These are phyloP conservation scores for Pampusana beccarii DNA, from an alignment of 2,113 vertebrate species.

Conservation along the genomic window DNA sequence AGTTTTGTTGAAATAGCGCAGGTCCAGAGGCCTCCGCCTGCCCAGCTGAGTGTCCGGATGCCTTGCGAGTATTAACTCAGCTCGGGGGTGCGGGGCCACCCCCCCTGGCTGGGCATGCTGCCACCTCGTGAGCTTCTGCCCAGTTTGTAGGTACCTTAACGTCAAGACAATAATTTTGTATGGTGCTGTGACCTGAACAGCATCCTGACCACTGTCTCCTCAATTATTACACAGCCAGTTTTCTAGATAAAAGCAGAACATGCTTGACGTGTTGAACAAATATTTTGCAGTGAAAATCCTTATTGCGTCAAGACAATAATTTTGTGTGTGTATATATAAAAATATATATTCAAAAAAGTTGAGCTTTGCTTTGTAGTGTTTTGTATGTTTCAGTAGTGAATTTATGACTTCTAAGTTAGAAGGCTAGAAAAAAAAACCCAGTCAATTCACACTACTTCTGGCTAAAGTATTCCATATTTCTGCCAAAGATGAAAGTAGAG, in stretches of 20 bases:
- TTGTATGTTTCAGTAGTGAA: not conserved
- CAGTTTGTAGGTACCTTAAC: too few relatives aligned
- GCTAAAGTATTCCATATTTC: not conserved
- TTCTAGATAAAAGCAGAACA: too few relatives aligned
- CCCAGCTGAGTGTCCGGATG: not conserved
- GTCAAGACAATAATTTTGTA: too few relatives aligned
- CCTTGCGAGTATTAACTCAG: not conserved
- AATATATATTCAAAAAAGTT: too few relatives aligned
- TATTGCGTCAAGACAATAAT: too few relatives aligned
- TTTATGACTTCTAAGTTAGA: not conserved
- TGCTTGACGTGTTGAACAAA: too few relatives aligned
- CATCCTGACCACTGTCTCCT: too few relatives aligned
- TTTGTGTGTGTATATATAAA: too few relatives aligned
- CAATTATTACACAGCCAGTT: too few relatives aligned
- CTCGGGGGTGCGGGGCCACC: not conserved
- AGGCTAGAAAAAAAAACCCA: not conserved
- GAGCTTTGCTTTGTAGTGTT: not conserved
- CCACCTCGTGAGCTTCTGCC: constrained; percentile 30
- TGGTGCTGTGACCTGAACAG: too few relatives aligned
- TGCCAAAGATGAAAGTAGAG: not conserved
- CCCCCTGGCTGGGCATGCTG: not conserved
- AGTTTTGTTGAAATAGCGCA: not conserved
- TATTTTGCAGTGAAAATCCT: too few relatives aligned
- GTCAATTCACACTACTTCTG: not conserved
- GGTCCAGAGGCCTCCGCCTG: not conserved